Percentiles rank a stretch among this genome's conserved stretches.
Conservation (phyloP, 2,888 invertebrate species). For the Drosophila stalkeri region DNA sequence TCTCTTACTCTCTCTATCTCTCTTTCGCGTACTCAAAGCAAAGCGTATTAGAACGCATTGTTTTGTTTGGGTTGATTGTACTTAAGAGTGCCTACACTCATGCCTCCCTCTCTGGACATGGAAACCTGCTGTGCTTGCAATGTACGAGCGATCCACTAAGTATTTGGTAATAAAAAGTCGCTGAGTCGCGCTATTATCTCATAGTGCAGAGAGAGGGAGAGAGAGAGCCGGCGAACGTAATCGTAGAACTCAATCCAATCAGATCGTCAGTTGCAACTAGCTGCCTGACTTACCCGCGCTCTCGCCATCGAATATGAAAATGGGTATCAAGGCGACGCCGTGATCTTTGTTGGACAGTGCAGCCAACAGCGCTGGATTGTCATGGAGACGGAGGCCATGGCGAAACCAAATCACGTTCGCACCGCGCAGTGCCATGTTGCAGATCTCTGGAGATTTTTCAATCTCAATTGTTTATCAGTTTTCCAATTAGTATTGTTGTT, state of each 20-base stretch:
- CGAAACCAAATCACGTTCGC: constrained; percentile 89
- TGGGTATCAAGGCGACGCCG: constrained; percentile 86
- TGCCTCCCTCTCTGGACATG: background rate
- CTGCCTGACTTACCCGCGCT: constrained; percentile 87
- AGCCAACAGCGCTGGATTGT: constrained; percentile 88
- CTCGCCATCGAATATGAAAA: constrained; percentile 92
- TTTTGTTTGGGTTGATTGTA: constrained; percentile 40
- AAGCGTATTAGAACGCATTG: constrained; percentile 52
- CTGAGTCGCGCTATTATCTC: constrained; percentile 18
- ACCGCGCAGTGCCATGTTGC: constrained; percentile 43
- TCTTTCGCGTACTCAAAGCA: constrained; percentile 7
- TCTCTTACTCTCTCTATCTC: constrained; percentile 11
- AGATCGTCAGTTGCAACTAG: background rate
- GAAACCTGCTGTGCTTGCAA: constrained; percentile 2
- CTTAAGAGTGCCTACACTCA: constrained; percentile 6
- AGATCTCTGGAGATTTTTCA: background rate
- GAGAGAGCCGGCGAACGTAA: background rate
- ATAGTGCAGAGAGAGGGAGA: background rate
- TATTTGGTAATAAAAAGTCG: constrained; percentile 13
- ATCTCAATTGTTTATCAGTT: background rate
- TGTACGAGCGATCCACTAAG: constrained; percentile 8
- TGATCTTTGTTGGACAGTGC: constrained; percentile 85
- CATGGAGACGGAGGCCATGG: constrained; percentile 89
- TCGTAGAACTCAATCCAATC: background rate
- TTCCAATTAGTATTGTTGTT: background rate